Percentiles rank a stretch among this genome's conserved stretches.
These are phyloP conservation scores for Bradynema listronoti DNA, from an alignment of 1,140 invertebrate genomes.

Conservation along the genomic window DNA sequence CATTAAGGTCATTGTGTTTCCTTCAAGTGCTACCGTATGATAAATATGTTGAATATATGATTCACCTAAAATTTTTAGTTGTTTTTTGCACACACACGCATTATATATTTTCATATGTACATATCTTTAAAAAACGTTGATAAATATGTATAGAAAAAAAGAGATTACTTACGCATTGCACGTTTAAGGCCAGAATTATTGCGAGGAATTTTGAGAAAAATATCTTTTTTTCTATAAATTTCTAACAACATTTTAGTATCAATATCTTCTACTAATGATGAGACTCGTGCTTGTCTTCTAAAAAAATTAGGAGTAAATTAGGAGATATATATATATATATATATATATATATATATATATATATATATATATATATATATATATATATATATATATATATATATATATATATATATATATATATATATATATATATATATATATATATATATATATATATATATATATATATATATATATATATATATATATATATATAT, in stretches of 20 bases:
- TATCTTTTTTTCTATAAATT: slow-evolving; percentile 78
- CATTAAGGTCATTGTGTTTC: slow-evolving; percentile 88
- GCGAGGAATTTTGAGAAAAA: slow-evolving; percentile 73
- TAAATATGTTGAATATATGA: slow-evolving; percentile 76
- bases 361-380: no score
- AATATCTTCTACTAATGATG: slow-evolving; percentile 78
- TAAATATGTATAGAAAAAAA: slow-evolving; percentile 66
- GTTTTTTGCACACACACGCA: slow-evolving; percentile 39
- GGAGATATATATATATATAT: neutral
- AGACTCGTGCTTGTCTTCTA: slow-evolving; percentile 72
- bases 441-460: no score
- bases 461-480: no score
- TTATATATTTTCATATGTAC: neutral
- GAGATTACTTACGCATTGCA: slow-evolving; percentile 85
- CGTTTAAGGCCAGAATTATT: slow-evolving; percentile 71
- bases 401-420: no score
- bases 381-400: no score
- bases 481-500: no score
- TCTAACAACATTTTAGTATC: slow-evolving; percentile 72
- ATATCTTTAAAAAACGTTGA: neutral
- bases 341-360: no score
- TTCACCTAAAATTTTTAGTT: slow-evolving; percentile 42
- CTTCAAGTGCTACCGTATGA: slow-evolving; percentile 80
- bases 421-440: no score
- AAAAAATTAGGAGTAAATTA: slow-evolving; percentile 19